A percentile compares a stretch with the other conserved stretches of the same genome.
Evolutionary conservation across 2,888 invertebrate species (phyloP).

Genomic region (Caenorhabditis sulstoni): DNA sequence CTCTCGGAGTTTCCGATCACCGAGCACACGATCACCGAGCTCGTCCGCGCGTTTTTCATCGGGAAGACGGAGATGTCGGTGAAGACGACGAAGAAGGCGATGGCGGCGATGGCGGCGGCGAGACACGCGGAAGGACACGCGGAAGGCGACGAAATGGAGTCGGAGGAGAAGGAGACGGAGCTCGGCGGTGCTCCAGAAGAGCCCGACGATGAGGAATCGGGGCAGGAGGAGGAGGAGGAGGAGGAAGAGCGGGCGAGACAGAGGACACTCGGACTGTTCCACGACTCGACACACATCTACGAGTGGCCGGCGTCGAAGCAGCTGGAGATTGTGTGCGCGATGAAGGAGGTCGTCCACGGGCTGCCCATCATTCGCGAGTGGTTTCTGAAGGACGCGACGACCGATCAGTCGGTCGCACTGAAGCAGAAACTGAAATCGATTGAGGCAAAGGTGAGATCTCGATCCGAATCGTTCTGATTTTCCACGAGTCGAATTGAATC

Average conservation of each 20-base stretch:
- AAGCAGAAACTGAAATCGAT: conserved; percentile 11
- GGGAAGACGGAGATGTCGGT: conserved; percentile 12
- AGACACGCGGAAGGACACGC: conserved; percentile 5
- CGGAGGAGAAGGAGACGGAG: conserved; percentile 8
- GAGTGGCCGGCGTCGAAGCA: conserved; percentile 19
- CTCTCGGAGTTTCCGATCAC: conserved; percentile 42
- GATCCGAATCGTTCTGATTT: no score
- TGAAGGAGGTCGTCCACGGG: conserved; percentile 31
- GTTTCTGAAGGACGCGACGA: conserved; percentile 39
- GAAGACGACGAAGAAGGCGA: conserved; percentile 4
- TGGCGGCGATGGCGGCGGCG: background rate
- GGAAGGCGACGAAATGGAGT: conserved; percentile 10
- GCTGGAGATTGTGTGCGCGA: conserved; percentile 28
- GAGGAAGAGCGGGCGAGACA: background rate
- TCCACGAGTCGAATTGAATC: no score
- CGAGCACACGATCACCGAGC: conserved; percentile 42
- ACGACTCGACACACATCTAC: conserved; percentile 20
- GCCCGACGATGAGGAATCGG: conserved; percentile 8
- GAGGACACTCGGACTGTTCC: conserved; percentile 15
- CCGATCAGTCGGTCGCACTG: conserved; percentile 22
- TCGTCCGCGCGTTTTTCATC: conserved; percentile 37
- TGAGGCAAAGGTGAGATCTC: conserved; percentile 25
- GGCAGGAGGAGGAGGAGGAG: conserved; percentile 8
- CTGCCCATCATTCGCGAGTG: conserved; percentile 43
- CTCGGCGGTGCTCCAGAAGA: conserved; percentile 1